phyloP scores from a whole-genome alignment of 2,113 vertebrate species.

The Catharus fuscescens region DNA sequence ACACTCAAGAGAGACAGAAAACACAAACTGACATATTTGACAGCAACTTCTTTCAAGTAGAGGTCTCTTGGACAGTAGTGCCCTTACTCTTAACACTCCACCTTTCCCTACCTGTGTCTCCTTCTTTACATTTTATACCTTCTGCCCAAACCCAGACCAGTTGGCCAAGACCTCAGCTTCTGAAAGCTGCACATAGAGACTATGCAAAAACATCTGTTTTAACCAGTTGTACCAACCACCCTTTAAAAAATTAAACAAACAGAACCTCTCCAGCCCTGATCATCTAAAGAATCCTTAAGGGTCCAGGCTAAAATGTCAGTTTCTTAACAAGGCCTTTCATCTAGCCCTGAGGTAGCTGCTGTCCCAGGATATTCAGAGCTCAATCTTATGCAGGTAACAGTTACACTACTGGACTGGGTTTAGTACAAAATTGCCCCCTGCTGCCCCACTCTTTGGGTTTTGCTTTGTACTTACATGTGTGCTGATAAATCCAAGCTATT shows the following conservation, averaged over 20 bases:
- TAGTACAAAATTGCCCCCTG: not conserved
- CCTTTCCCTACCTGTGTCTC: not conserved
- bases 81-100: accelerated
- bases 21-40: not conserved
- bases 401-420: not conserved
- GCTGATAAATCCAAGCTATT: not conserved
- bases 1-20: not conserved
- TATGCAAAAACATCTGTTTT: not conserved
- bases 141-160: not conserved
- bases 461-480: not conserved
- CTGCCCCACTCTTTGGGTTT: not conserved
- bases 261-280: not conserved
- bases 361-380: not conserved
- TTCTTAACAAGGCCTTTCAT: not conserved
- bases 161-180: not conserved
- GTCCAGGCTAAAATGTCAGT: not conserved
- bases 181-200: not conserved
- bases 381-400: not conserved
- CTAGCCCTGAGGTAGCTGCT: conserved; percentile 19
- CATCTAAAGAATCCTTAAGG: not conserved
- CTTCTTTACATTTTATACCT: not conserved
- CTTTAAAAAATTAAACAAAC: not conserved
- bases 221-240: not conserved
- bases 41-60: not conserved
- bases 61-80: not conserved